Conservation (phyloP, 2,888 invertebrate species). For the Scaptomyza parva region DNA sequence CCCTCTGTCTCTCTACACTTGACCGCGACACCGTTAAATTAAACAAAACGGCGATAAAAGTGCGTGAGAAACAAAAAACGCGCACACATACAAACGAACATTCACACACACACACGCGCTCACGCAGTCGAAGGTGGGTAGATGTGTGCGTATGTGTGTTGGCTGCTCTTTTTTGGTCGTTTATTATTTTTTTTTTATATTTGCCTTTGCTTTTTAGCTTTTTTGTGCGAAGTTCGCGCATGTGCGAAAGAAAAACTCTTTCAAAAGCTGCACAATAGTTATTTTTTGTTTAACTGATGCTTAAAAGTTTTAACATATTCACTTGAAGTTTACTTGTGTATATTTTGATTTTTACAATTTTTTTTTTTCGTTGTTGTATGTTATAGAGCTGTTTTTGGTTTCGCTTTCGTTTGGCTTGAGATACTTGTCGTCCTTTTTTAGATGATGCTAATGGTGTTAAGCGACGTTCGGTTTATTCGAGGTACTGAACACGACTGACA, state of each 20-base stretch:
- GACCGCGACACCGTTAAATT: conserved; percentile 77
- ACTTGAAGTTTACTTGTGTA: conserved; percentile 43
- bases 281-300: conserved; percentile 13
- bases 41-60: conserved; percentile 62
- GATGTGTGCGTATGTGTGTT: conserved; percentile 18
- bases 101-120: conserved; percentile 25
- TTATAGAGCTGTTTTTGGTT: conserved; percentile 38
- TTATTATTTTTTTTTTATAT: conserved; percentile 68
- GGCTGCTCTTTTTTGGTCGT: conserved; percentile 65
- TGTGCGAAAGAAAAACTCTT: conserved; percentile 64
- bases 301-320: conserved; percentile 39
- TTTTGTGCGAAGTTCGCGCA: conserved; percentile 73
- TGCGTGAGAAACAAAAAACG: conserved; percentile 71
- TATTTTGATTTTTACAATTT: conserved; percentile 22
- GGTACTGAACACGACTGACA: conserved; percentile 82
- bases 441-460: conserved; percentile 30
- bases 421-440: conserved; percentile 59
- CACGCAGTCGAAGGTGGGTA: conserved; percentile 36
- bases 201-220: conserved; percentile 62
- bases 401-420: conserved; percentile 56
- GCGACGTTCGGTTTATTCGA: conserved; percentile 74
- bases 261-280: conserved; percentile 28
- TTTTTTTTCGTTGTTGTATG: conserved; percentile 3
- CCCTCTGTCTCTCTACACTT: conserved; percentile 53
- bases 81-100: conserved; percentile 38